Percentiles rank a stretch among this genome's conserved stretches.
Evolutionary conservation across 1,140 invertebrate genomes (phyloP).

Genomic region (Drosophila setifemur): DNA sequence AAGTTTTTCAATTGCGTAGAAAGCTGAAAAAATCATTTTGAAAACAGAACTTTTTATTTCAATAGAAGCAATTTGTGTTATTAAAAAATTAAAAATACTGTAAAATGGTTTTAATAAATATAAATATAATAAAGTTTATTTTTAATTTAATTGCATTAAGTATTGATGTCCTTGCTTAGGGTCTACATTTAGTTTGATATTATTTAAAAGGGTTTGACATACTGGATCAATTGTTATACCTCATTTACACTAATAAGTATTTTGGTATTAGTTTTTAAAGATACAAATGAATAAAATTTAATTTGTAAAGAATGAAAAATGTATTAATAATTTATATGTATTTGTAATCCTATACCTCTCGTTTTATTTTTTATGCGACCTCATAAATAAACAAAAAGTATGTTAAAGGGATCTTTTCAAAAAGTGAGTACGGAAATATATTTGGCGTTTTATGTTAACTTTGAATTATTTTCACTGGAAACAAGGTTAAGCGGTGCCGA

Average conservation of each 20-base stretch:
- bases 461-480: constrained; percentile 79
- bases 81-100: constrained; percentile 74
- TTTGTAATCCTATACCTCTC: constrained; percentile 37
- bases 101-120: constrained; percentile 72
- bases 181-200: constrained; percentile 55
- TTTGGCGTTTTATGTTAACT: constrained; percentile 80
- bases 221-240: constrained; percentile 34
- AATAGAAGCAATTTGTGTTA: constrained; percentile 35
- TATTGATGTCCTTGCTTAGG: constrained; percentile 74
- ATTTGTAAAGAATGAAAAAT: constrained; percentile 50
- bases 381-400: constrained; percentile 69
- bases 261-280: constrained; percentile 76
- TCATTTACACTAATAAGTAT: constrained; percentile 53
- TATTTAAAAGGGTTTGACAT: constrained; percentile 61
- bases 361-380: constrained; percentile 30
- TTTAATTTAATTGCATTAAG: constrained; percentile 67
- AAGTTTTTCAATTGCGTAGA: constrained; percentile 49
- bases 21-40: constrained; percentile 36
- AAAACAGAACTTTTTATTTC: constrained; percentile 31
- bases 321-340: constrained; percentile 42
- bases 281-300: constrained; percentile 70
- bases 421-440: constrained; percentile 51
- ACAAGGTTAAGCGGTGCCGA: constrained; percentile 76
- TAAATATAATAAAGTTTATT: constrained; percentile 59
- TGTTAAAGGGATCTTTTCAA: constrained; percentile 37